A percentile compares a stretch with the other conserved stretches of the same genome.
These are phyloP conservation scores for Polyergus mexicanus DNA, from an alignment of 1,140 invertebrate species.

Conservation along the genomic window DNA sequence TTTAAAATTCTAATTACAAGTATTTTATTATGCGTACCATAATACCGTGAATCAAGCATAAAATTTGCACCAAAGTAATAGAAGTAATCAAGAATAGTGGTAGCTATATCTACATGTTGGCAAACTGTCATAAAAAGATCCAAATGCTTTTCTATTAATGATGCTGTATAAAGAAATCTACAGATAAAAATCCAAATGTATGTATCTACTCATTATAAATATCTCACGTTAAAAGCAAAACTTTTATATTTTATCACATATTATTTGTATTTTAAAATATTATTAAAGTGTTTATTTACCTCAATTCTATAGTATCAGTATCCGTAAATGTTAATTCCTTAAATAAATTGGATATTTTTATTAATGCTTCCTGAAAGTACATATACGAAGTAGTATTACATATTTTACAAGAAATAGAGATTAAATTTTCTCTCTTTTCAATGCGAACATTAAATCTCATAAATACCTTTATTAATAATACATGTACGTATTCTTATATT, in stretches of 20 bases:
- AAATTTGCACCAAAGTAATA: not conserved
- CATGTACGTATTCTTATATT: not conserved
- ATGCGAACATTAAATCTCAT: no score
- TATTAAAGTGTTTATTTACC: not conserved
- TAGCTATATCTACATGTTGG: not conserved
- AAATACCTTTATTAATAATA: not conserved
- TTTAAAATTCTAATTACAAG: not conserved
- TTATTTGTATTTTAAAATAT: not conserved
- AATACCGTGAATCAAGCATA: no score
- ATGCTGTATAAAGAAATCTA: not conserved
- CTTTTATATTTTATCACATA: not conserved
- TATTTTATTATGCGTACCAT: not conserved
- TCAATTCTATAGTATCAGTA: not conserved
- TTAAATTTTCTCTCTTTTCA: not conserved
- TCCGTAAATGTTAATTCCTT: not conserved
- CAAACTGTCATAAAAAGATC: not conserved
- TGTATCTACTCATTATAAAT: no score
- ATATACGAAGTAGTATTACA: not conserved
- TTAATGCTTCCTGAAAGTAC: not conserved
- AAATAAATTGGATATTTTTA: not conserved
- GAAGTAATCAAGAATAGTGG: not conserved
- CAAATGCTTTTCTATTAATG: not conserved
- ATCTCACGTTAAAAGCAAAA: not conserved
- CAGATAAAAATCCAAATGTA: not conserved
- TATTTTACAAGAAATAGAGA: not conserved